These are phyloP conservation scores for Podarcis muralis DNA, from an alignment of 2,113 vertebrate genomes.

Conservation along the genomic window DNA sequence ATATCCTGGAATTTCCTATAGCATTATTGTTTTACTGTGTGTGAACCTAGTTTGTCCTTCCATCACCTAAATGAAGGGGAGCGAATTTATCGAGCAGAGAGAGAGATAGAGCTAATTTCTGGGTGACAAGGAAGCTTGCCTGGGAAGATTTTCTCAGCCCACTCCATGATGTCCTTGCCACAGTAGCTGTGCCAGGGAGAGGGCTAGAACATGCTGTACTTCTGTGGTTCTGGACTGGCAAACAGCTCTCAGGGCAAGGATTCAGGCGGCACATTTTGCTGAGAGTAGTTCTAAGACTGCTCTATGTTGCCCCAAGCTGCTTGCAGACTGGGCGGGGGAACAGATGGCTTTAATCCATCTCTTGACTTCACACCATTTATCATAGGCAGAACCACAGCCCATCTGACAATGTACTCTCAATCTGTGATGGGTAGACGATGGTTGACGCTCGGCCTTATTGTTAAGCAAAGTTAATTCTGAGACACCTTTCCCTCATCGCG, in stretches of 20 bases:
- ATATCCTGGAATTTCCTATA: background rate
- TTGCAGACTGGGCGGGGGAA: background rate
- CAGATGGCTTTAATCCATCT: background rate
- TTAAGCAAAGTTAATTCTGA: background rate
- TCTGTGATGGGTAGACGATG: background rate
- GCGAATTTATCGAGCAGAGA: fast-evolving
- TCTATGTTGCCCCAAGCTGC: background rate
- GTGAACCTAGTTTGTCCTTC: background rate
- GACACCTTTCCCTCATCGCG: background rate
- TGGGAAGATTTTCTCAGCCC: background rate
- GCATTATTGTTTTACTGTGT: background rate
- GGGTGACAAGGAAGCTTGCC: background rate
- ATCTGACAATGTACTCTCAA: background rate
- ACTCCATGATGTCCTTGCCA: fast-evolving
- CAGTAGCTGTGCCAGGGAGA: too few species aligned
- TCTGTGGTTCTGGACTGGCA: background rate
- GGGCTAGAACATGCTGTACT: background rate
- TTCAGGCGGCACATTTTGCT: background rate
- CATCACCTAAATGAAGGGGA: background rate
- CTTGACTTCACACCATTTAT: background rate
- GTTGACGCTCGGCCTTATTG: background rate
- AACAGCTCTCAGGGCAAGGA: background rate
- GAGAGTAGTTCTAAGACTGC: background rate
- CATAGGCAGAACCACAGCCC: background rate
- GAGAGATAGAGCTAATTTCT: background rate